Evolutionary conservation across 2,797 vertebrate genomes (phyloP).

Genomic region (Galago senegalensis): DNA sequence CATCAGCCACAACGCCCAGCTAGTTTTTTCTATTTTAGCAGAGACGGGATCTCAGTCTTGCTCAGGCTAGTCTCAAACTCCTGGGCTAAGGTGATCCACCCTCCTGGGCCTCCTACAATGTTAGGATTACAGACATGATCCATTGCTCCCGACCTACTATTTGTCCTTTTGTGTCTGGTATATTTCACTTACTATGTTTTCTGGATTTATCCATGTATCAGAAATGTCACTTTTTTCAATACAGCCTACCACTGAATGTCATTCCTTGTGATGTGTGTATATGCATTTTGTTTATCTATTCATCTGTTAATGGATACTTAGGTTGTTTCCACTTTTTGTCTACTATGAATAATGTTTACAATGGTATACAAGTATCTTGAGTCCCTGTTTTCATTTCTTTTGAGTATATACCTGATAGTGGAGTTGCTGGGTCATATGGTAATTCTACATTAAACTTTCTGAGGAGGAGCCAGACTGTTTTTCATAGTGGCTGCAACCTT

Average conservation of each 20-base stretch:
- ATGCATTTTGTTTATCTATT: background rate
- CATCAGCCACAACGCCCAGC: no score
- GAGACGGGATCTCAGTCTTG: no score
- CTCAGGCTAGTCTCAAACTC: no score
- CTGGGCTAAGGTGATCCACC: no score
- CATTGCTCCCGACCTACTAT: background rate
- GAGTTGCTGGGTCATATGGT: background rate
- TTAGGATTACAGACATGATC: no score
- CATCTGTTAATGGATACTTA: background rate
- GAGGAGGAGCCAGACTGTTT: background rate
- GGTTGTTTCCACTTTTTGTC: background rate
- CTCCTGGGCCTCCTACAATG: no score
- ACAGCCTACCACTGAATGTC: background rate
- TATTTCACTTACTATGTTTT: background rate
- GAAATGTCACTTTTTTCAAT: background rate
- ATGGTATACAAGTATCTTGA: background rate
- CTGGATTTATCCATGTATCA: background rate
- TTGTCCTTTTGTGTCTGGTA: background rate
- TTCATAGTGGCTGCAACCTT: background rate
- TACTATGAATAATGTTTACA: conserved; percentile 14
- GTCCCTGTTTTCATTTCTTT: conserved; percentile 22
- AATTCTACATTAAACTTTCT: conserved; percentile 25
- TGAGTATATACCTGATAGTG: conserved; percentile 4
- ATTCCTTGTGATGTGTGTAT: background rate
- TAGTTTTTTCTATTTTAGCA: no score